phyloP scores from a whole-genome alignment of 2,797 vertebrate genomes.

The Leuciscus waleckii region DNA sequence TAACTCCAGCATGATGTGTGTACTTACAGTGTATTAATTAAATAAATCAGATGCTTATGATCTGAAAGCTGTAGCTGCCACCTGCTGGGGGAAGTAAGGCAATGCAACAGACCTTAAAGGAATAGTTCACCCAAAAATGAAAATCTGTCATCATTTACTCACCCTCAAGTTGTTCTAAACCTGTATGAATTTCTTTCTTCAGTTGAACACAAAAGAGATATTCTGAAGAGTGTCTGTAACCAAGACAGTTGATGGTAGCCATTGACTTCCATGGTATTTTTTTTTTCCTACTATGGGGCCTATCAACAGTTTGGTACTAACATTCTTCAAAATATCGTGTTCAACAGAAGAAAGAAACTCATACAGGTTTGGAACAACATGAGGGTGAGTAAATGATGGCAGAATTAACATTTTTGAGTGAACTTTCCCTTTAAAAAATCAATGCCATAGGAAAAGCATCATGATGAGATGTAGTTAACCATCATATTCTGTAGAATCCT shows the following conservation, averaged over 20 bases:
- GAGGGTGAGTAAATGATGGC: neutral
- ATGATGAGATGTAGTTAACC: constrained; percentile 7
- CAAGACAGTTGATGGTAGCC: neutral
- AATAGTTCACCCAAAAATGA: no score
- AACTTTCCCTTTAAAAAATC: neutral
- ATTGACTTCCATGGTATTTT: no score
- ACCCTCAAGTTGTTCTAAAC: neutral
- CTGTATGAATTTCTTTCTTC: neutral
- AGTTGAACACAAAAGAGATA: neutral
- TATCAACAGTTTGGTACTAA: neutral
- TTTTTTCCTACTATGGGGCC: no score
- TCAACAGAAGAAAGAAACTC: neutral
- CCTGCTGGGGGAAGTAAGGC: constrained; percentile 66
- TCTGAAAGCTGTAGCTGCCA: constrained; percentile 67
- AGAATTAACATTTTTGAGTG: neutral
- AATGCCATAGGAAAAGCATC: constrained; percentile 61
- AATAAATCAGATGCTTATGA: neutral
- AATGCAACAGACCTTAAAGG: constrained; percentile 46
- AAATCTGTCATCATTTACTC: neutral
- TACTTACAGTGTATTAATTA: neutral
- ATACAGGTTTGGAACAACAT: no score
- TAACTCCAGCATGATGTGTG: neutral
- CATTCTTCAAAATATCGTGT: neutral
- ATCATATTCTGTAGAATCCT: neutral
- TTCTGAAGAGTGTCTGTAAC: neutral